These are phyloP conservation scores for Gryllus longicercus DNA, from an alignment of 2,888 invertebrate genomes.

Conservation along the genomic window DNA sequence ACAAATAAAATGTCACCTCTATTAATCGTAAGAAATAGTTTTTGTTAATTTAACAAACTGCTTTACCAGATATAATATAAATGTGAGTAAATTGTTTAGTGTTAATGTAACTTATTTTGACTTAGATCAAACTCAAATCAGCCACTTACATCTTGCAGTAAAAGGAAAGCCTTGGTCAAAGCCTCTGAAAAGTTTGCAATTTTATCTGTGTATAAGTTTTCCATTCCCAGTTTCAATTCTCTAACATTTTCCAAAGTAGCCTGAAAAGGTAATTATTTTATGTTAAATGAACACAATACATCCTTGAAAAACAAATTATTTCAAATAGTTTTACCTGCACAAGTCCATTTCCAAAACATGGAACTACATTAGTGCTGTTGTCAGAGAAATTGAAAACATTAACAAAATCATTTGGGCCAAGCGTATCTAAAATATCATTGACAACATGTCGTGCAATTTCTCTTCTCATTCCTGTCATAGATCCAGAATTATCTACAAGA, in stretches of 20 bases:
- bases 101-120: neutral
- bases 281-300: no score
- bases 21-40: no score
- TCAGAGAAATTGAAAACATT: conserved; percentile 92
- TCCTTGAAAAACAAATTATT: no score
- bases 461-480: conserved; percentile 74
- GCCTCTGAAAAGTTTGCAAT: conserved; percentile 94
- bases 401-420: conserved; percentile 97
- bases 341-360: conserved; percentile 83
- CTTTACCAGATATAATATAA: no score
- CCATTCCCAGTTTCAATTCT: conserved; percentile 76
- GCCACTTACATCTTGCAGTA: conserved; percentile 54
- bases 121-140: neutral
- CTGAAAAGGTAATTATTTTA: conserved; percentile 50
- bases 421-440: conserved; percentile 80
- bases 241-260: conserved; percentile 82
- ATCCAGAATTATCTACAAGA: conserved; percentile 84
- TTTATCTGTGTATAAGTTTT: conserved; percentile 73
- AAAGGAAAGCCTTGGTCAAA: conserved; percentile 82
- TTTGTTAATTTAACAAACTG: no score
- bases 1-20: no score
- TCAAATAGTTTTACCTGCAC: conserved; percentile 62
- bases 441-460: conserved; percentile 61
- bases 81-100: neutral
- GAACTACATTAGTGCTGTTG: conserved; percentile 64